Evolutionary conservation across 2,888 invertebrate species (phyloP), one percentile per base, ranked within the genome.

Genomic region (Drosophila trichaetosa): DNA sequence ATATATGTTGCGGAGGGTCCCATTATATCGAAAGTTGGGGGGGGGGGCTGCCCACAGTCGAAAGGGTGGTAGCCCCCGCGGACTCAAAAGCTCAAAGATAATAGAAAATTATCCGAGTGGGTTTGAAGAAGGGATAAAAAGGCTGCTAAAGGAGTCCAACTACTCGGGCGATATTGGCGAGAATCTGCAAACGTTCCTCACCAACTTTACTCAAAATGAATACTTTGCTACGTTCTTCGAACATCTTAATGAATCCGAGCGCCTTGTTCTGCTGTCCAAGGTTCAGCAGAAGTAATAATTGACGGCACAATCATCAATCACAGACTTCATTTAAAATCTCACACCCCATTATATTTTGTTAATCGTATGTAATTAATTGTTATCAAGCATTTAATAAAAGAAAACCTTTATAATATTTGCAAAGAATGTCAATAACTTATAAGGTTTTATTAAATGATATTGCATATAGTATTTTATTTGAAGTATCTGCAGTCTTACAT

Each of bases 111-210:
- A 31, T 31, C 10, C 31, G 10, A 31, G 10, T 31, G 31, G 2
- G 31, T 31, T 31, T 31, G 31, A 31, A 31, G 8, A 31, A 8
- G 8, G 31, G 31, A 31, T 8, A 31, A 31, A 10, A 31, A 31
- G 2, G 31, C 93, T 95, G 13, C 88, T 94, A 53, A 94, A 94
- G 76, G 96, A 96, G 91, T 95, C 95, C 0, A 84, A 85, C 52
- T 85, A 73, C 83, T 94, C 94, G 71, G 91, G 96, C 31, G 95
- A 96, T 82, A 93, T 96, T 74, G 94, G 95, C 88, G 94, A 94
- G 46, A 95, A 95, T 90, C 91, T 96, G 52, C 94, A 94, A 2
- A 95, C 95, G 80, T 96, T 95, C 85, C 85, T 96, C 10, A 94
- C 94, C 69, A 94, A 95, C 34, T 94, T 96, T 65, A 94, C 95